Evolutionary conservation across 2,888 invertebrate species (phyloP), one percentile per base, ranked within the genome.

Genomic region (Gryllus longicercus): DNA sequence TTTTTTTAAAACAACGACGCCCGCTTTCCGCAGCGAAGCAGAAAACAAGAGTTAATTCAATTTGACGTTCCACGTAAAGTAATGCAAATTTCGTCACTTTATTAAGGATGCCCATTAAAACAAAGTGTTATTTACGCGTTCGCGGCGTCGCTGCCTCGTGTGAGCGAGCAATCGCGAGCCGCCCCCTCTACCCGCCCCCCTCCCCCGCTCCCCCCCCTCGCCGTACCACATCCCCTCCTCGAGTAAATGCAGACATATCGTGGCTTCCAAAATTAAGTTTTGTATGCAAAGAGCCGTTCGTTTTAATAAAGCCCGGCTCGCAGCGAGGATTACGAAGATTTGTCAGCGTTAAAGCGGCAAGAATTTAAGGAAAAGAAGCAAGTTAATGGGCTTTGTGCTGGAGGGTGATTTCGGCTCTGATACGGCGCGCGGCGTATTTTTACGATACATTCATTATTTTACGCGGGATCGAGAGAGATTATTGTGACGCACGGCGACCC

Each of bases 21-120:
- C 11, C n/a, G 63, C 63, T 63, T 63, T 63, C 63, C n/a, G 63
- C n/a, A 63, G n/a, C 63, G 63, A 63, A 63, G 63, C 63, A 63
- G 63, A 63, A 63, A 63, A 63, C 63, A 63, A 63, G 63, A n/a
- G 63, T 63, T 63, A 63, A 63, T 63, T 63, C 63, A 63, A 63
- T 63, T 63, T 63, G 63, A 63, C 63, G 63, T 63, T n/a, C 63
- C n/a, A 14, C 63, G 63, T 14, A 63, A 63, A 63, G 63, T 63
- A 63, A 63, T 63, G 63, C 63, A 63, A 63, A 63, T 63, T 63
- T 63, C 63, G 63, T 63, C 63, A 63, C 63, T 63, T 63, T 63
- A 63, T 63, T 63, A 63, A 63, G 63, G 63, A 63, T 63, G 63
- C 63, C 63, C 63, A 63, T 63, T 63, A 63, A 63, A 63, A 63